Evolutionary conservation across 35 echinoderm and acorn worm species (phyloP).

Genomic region (Holothuria glaberrima): DNA sequence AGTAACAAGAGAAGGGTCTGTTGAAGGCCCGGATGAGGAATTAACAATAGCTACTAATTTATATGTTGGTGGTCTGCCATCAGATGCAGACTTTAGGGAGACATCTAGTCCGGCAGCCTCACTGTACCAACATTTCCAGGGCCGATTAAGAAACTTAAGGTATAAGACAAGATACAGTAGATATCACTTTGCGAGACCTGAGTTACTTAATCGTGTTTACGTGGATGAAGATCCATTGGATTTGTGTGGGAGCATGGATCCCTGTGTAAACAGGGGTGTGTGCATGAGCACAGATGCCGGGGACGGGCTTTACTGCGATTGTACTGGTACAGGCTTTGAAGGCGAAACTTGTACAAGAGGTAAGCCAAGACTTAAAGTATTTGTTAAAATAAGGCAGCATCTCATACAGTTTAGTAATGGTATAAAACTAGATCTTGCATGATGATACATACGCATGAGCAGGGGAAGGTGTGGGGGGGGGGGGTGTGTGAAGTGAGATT

Average conservation of each 20-base stretch:
- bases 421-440: too few relatives aligned
- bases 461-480: too few relatives aligned
- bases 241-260: conserved; percentile 75
- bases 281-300: conserved; percentile 71
- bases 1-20: conserved; percentile 45
- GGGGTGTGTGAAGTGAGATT: too few relatives aligned
- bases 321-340: conserved; percentile 70
- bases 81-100: neutral
- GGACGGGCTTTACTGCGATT: conserved; percentile 56
- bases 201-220: conserved; percentile 24
- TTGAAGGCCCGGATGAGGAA: conserved; percentile 52
- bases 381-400: too few relatives aligned
- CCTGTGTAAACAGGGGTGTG: conserved; percentile 72
- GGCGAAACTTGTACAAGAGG: conserved; percentile 75
- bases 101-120: conserved; percentile 58
- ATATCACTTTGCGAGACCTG: conserved; percentile 51
- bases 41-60: conserved; percentile 71
- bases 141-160: conserved; percentile 71
- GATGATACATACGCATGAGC: too few relatives aligned
- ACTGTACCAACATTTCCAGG: conserved; percentile 52
- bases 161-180: conserved; percentile 62
- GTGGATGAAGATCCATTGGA: conserved; percentile 70
- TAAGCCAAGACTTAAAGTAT: conserved; percentile 25
- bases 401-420: too few relatives aligned
- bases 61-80: conserved; percentile 83